Conservation (phyloP, 23 tunicate genomes). For the Ascidia mentula region DNA sequence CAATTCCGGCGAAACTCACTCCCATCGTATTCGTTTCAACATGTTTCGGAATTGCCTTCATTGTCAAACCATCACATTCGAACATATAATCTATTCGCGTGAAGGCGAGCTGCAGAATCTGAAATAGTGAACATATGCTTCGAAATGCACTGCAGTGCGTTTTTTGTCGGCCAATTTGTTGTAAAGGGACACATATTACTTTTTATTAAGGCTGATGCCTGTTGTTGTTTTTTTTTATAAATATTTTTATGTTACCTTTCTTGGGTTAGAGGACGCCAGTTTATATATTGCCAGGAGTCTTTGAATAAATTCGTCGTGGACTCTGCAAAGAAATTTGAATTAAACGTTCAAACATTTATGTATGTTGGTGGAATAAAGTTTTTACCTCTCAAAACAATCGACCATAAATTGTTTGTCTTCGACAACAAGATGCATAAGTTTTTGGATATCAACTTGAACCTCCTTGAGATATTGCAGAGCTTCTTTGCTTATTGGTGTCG, state of each 20-base stretch:
- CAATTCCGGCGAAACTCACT: constrained; percentile 54
- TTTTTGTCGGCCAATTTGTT: too few species aligned
- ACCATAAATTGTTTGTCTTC: constrained; percentile 44
- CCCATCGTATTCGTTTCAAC: constrained; percentile 82
- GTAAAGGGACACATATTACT: too few species aligned
- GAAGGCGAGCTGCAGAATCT: constrained; percentile 38
- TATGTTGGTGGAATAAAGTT: too few species aligned
- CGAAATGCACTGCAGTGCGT: too few species aligned
- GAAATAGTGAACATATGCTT: too few species aligned
- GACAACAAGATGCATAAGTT: constrained; percentile 49
- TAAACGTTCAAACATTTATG: not conserved
- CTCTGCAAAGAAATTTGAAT: constrained; percentile 17
- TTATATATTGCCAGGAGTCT: constrained; percentile 48
- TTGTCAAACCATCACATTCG: constrained; percentile 3
- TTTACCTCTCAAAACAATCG: constrained; percentile 33
- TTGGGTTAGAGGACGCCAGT: too few species aligned
- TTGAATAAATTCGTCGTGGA: constrained; percentile 61
- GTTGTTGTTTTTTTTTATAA: too few species aligned
- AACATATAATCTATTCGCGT: constrained; percentile 91
- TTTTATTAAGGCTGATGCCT: too few species aligned
- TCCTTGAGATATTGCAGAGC: constrained; percentile 17
- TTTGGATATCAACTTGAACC: constrained; percentile 55
- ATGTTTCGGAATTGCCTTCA: constrained; percentile 44
- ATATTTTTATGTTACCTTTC: too few species aligned
- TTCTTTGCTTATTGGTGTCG: constrained; percentile 54